These are phyloP conservation scores for human DNA, from an alignment of 2,113 vertebrate genomes.

Conservation along the genomic window DNA sequence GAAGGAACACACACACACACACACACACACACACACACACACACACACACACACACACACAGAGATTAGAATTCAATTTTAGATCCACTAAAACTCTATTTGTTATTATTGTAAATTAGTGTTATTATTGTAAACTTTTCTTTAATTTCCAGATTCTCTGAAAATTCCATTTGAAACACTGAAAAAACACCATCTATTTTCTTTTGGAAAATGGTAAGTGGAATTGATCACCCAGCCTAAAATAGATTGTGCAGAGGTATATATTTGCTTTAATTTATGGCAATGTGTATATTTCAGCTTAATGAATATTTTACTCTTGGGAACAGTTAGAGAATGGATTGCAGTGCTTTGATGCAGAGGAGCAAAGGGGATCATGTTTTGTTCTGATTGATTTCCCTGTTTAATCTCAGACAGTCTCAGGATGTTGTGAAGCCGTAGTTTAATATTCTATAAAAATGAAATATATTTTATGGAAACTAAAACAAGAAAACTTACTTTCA, in stretches of 20 bases:
- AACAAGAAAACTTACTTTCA: slow-evolving; percentile 13
- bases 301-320: slow-evolving; percentile 55
- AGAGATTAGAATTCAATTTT: slow-evolving; percentile 25
- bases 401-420: slow-evolving; percentile 21
- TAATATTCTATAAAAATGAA: slow-evolving; percentile 15
- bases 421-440: neutral
- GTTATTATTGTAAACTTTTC: neutral
- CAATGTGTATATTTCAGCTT: slow-evolving; percentile 35
- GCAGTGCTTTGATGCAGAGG: neutral
- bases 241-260: slow-evolving; percentile 12
- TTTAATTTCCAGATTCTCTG: slow-evolving; percentile 2
- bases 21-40: neutral
- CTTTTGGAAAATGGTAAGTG: slow-evolving; percentile 10
- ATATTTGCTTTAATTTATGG: slow-evolving; percentile 44
- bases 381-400: slow-evolving; percentile 27
- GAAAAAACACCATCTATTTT: neutral
- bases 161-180: slow-evolving; percentile 44
- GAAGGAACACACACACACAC: neutral
- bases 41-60: no score
- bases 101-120: slow-evolving; percentile 16
- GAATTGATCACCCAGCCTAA: slow-evolving; percentile 8
- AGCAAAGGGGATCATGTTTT: neutral
- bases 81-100: neutral
- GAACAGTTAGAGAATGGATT: slow-evolving; percentile 32
- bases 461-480: neutral